phyloP scores from a whole-genome alignment of 92 coral and sea anemone species.

The Micromussa lordhowensis region DNA sequence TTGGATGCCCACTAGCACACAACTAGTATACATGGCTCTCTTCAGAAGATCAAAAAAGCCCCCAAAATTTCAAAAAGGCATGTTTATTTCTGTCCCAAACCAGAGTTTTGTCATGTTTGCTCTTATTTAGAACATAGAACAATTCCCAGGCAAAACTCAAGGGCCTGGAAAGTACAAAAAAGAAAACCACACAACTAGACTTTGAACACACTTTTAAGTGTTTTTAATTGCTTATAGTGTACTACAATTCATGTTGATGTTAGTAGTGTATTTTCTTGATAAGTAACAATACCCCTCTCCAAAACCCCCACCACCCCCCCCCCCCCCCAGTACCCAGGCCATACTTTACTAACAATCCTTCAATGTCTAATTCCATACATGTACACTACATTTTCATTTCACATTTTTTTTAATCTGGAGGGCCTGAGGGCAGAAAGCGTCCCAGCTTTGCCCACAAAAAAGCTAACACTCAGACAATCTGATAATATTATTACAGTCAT shows the following conservation, averaged over 20 bases:
- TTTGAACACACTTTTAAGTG: neutral
- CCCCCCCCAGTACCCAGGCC: too few species aligned
- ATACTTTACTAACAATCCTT: too few species aligned
- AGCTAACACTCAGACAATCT: neutral
- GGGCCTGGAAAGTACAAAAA: neutral
- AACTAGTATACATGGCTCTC: too few species aligned
- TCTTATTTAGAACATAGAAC: too few species aligned
- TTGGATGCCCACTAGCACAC: too few species aligned
- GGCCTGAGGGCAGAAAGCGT: neutral
- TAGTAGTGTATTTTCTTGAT: neutral
- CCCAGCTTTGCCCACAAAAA: neutral
- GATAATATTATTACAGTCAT: neutral
- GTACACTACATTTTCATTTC: neutral
- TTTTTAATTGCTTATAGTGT: neutral
- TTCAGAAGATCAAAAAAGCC: too few species aligned
- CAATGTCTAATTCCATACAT: neutral
- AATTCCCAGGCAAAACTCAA: neutral
- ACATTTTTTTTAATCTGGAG: neutral
- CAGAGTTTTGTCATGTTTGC: too few species aligned
- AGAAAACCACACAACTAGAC: neutral
- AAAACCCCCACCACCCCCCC: too few species aligned
- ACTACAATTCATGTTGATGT: neutral
- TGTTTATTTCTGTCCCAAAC: too few species aligned
- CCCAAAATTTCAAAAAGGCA: too few species aligned
- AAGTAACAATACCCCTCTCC: too few species aligned